Conservation (phyloP, 2,797 vertebrate genomes). For the Urosaurus nigricauda region DNA sequence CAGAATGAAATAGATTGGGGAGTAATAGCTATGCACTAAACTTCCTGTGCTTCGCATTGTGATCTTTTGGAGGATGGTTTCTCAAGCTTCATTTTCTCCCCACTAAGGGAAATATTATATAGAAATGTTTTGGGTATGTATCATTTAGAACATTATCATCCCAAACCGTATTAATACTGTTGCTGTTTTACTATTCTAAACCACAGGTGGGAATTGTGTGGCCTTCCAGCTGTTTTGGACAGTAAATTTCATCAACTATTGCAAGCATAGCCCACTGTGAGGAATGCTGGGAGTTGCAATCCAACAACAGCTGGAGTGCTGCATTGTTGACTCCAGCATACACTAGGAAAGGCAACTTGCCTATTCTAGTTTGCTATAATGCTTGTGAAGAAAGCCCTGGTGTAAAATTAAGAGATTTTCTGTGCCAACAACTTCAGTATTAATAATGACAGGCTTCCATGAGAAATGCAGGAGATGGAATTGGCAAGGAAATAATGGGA, state of each 20-base stretch:
- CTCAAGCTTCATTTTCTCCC: background rate
- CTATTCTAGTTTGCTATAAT: background rate
- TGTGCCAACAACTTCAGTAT: background rate
- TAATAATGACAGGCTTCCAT: background rate
- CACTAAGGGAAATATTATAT: background rate
- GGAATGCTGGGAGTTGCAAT: background rate
- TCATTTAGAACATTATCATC: background rate
- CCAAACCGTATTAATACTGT: no score
- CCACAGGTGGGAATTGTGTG: no score
- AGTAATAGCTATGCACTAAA: background rate
- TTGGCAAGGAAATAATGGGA: no score
- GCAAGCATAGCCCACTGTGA: no score
- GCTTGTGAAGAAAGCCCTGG: background rate
- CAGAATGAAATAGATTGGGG: background rate
- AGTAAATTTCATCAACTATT: no score
- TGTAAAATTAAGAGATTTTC: no score
- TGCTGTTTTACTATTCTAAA: background rate
- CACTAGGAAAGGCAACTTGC: background rate
- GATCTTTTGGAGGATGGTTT: background rate
- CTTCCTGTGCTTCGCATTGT: background rate
- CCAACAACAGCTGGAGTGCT: background rate
- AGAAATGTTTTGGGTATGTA: background rate
- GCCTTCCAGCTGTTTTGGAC: no score
- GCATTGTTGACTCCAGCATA: background rate
- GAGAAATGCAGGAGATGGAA: background rate